Base-by-base conservation (phyloP, 2,113 vertebrate genomes). In the Strix aluco region DNA sequence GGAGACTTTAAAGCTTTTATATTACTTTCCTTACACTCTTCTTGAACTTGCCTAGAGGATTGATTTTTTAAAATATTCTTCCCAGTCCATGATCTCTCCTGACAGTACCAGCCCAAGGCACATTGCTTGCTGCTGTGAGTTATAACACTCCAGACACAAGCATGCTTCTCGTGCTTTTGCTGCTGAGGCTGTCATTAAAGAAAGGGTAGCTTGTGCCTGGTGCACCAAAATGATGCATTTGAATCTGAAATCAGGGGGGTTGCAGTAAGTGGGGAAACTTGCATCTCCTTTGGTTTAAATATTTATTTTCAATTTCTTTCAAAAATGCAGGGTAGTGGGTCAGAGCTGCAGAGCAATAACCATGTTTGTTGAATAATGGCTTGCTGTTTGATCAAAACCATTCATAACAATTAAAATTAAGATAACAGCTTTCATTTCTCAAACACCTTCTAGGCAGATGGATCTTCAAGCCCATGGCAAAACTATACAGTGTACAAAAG, bases 91-190 rank as follows among this genome's bases (percentile, higher is more conserved):
- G 83, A 96, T 67, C 91, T 96, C 90, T 91, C 52, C 61, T 88
- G 86, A 86, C 73, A 94, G 77, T 29, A 36, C 81, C 73, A 74
- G 79, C 71, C 80, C 81, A 91, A 93, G 62, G 93, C 77, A 87
- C 71, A 84, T 67, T 96, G 71, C 82, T 97, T 93, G 66, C 82
- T 86, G 38, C 61, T 96, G 84, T 94, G 86, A 94, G 71, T 93
- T 97, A 49, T 42, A 86, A 90, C 34, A 74, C 49, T 91, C 71
- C 32, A 49, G 42, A 36, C 38, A 54, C 3, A 26, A 92, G 19
- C 36, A 18, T 34, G 81, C 86, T 97, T 70, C 66, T 79, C 27
- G 29, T 78, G 46, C 20, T 97, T 96, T 93, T 94, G 86, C 79
- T 96, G 88, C 91, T 81, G 26, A 61, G 75, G 30, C 25, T 77